Conservation (phyloP, 2,888 invertebrate genomes). For the Drosophila anomalipes region DNA sequence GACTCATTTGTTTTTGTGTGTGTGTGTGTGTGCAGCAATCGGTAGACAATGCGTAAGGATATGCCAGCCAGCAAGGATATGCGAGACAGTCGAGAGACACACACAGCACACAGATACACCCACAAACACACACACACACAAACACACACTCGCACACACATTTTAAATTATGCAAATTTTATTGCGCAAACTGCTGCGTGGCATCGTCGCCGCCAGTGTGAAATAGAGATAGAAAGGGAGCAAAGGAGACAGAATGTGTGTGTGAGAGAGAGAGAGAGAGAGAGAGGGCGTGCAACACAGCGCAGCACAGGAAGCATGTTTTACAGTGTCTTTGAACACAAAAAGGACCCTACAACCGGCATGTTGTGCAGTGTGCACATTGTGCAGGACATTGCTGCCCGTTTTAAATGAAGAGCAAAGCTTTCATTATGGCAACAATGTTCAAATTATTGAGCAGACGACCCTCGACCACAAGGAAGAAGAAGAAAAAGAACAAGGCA, state of each 20-base stretch:
- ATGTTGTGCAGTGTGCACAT: conserved; percentile 39
- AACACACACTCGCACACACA: conserved; percentile 57
- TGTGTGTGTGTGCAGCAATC: conserved; percentile 63
- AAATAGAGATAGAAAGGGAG: conserved; percentile 5
- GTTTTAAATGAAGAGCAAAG: conserved; percentile 82
- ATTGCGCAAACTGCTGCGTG: conserved; percentile 84
- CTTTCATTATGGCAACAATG: conserved; percentile 84
- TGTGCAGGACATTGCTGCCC: conserved; percentile 53
- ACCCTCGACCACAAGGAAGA: conserved; percentile 40
- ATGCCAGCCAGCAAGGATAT: conserved; percentile 75
- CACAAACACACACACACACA: conserved; percentile 40
- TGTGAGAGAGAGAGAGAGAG: neutral
- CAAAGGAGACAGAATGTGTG: neutral
- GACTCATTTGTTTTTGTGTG: conserved; percentile 62
- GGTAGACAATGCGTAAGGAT: conserved; percentile 81
- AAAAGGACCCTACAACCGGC: conserved; percentile 59
- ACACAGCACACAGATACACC: conserved; percentile 34
- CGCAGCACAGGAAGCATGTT: conserved; percentile 58
- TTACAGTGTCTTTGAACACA: conserved; percentile 65
- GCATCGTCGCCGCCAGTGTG: conserved; percentile 46
- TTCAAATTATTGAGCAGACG: conserved; percentile 82
- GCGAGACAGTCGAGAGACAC: conserved; percentile 66
- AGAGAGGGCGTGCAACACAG: conserved; percentile 9
- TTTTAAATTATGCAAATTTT: conserved; percentile 85
- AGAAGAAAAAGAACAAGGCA: neutral